Percentiles rank a stretch among this genome's conserved stretches.
These are phyloP conservation scores for Siderastrea radians DNA, from an alignment of 92 coral and sea anemone genomes.

Conservation along the genomic window DNA sequence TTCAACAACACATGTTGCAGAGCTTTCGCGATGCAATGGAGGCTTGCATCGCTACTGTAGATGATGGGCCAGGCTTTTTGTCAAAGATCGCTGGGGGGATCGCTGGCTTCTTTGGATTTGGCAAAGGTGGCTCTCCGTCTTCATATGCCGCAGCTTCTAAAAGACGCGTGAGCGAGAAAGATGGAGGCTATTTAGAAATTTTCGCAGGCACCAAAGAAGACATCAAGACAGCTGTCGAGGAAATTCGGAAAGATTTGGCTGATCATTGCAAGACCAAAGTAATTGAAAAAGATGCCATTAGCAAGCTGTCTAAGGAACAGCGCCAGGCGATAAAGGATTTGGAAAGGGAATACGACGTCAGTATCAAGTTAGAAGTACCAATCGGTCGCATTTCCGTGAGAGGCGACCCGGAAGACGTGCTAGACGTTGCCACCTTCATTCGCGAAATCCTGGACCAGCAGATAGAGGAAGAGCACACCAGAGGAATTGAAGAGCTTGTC, in stretches of 20 bases:
- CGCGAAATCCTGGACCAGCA: conserved; percentile 47
- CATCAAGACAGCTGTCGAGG: conserved; percentile 36
- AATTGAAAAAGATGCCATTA: conserved; percentile 59
- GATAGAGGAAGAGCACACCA: conserved; percentile 64
- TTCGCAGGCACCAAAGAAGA: conserved; percentile 53
- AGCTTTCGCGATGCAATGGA: conserved; percentile 66
- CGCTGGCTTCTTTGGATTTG: conserved; percentile 36
- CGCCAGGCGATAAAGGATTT: conserved; percentile 34
- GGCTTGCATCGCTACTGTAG: conserved; percentile 15
- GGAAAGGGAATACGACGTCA: conserved; percentile 19
- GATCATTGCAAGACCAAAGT: conserved; percentile 54
- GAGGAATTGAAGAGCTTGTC: conserved; percentile 65
- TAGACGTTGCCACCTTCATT: conserved; percentile 28
- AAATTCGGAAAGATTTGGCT: conserved; percentile 43
- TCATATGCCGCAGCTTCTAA: not conserved
- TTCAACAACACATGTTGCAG: conserved; percentile 60
- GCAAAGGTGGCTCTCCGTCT: not conserved
- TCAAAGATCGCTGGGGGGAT: not conserved
- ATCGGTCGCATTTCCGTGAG: conserved; percentile 59
- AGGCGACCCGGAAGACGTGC: conserved; percentile 66
- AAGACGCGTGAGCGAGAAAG: not conserved
- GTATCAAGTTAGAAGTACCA: conserved; percentile 44
- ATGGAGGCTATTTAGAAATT: conserved; percentile 16
- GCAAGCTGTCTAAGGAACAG: conserved; percentile 65
- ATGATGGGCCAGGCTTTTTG: not conserved